Evolutionary conservation across 2,797 vertebrate species (phyloP).

Genomic region (Taenioides sp.): DNA sequence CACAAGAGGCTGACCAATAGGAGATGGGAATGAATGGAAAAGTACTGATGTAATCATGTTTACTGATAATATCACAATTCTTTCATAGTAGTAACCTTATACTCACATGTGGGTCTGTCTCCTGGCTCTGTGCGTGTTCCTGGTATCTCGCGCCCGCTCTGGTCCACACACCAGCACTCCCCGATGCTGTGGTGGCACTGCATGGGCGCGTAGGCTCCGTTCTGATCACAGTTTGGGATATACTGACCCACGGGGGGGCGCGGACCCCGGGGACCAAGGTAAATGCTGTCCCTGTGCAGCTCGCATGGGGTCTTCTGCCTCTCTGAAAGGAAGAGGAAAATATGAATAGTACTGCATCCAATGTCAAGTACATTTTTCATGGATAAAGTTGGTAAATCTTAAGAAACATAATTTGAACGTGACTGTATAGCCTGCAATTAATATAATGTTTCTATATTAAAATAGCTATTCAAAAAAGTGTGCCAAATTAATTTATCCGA

Average conservation of each 20-base stretch:
- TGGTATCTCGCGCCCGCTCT: constrained; percentile 83
- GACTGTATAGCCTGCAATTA: too few species aligned
- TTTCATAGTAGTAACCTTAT: neutral
- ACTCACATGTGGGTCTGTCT: constrained; percentile 88
- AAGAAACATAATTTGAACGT: too few species aligned
- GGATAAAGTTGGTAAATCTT: too few species aligned
- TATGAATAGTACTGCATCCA: neutral
- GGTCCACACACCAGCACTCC: constrained; percentile 93
- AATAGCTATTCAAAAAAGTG: too few species aligned
- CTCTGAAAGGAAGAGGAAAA: constrained; percentile 56
- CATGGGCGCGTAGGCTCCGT: constrained; percentile 82
- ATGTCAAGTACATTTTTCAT: neutral
- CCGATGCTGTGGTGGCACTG: constrained; percentile 87
- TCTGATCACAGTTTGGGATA: constrained; percentile 85
- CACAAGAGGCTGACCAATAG: neutral
- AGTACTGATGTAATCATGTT: neutral
- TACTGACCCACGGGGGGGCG: constrained; percentile 73
- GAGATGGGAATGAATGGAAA: neutral
- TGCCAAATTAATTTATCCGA: too few species aligned
- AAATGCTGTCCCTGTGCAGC: constrained; percentile 78
- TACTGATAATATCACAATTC: neutral
- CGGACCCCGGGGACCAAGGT: constrained; percentile 55
- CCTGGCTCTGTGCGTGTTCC: constrained; percentile 81
- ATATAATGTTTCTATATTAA: too few species aligned
- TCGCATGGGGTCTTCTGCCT: constrained; percentile 85